These are phyloP conservation scores for Tursiops truncatus DNA, from an alignment of 2,113 vertebrate genomes.

Conservation along the genomic window DNA sequence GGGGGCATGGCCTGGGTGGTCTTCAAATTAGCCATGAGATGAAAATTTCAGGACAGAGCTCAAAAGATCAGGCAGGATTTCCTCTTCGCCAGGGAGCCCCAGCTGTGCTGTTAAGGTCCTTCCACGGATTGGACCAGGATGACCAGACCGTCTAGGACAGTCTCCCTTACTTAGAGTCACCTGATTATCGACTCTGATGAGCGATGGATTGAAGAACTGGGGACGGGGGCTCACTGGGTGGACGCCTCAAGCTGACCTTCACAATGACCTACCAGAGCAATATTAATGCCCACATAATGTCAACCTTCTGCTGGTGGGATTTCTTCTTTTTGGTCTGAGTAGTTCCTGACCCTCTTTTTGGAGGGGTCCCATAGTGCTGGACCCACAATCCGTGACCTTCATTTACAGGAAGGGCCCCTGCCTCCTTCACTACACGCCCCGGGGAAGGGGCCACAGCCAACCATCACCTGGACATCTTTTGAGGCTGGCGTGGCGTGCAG, in stretches of 20 bases:
- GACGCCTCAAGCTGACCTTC: too few relatives aligned
- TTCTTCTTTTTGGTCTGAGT: background rate
- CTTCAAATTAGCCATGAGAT: background rate
- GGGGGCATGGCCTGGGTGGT: too few relatives aligned
- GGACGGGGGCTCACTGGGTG: rapidly evolving
- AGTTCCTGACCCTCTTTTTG: background rate
- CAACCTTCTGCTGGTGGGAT: background rate
- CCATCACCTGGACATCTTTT: too few relatives aligned
- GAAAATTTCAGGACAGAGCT: background rate
- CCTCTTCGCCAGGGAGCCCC: background rate
- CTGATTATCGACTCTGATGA: background rate
- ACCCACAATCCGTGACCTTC: background rate
- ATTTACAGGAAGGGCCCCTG: too few relatives aligned
- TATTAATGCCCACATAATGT: background rate
- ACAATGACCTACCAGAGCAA: too few relatives aligned
- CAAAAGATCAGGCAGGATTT: background rate
- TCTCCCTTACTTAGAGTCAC: background rate
- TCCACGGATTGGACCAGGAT: background rate
- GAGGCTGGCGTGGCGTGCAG: background rate
- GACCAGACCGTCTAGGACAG: background rate
- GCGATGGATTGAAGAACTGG: background rate
- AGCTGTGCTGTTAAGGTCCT: background rate
- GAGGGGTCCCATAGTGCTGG: too few relatives aligned
- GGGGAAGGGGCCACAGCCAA: background rate
- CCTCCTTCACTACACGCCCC: rapidly evolving